Base-by-base conservation (phyloP, 2,797 vertebrate genomes). In the Vireo griseus region DNA sequence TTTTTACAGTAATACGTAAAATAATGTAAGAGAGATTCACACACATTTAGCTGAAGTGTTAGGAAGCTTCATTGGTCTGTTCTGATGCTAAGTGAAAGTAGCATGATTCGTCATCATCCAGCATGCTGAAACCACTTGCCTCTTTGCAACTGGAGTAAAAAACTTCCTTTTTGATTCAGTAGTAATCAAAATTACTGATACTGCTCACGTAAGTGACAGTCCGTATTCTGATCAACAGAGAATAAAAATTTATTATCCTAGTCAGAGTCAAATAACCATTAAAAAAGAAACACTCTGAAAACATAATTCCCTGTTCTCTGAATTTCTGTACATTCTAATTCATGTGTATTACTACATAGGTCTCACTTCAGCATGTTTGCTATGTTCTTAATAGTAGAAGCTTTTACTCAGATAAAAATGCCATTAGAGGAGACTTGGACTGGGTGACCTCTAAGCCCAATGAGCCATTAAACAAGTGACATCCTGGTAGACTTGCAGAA, bases 391-490 rank as follows among this genome's bases (percentile, higher is more conserved):
- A 52, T 87, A 83, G 69, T 52, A 48, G n/a, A 72, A 76, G 71
- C 83, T 90, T 95, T 91, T 73, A 63, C 61, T 95, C 4, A 0
- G 48, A 85, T 66, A 90, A 90, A 96, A 90, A 74, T 5, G 2
- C 48, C 86, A 55, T 48, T 19, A 58, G 54, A 78, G 77, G 76
- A 95, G 84, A 52, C 47, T 74, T 79, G 88, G 90, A 40, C 55
- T 50, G 69, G 65, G 77, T 96, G 92, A 96, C 92, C 88, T 95
- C 72, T 82, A 94, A 96, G 86, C 73, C 76, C 91, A 94, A 82
- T 25, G 76, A 96, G 89, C 90, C 91, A 82, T 95, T 94, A 88
- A 96, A 82, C 77, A 92, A 91, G 83, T 94, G 86, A 91, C 76
- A 86, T 93, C 71, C 57, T 91, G 81, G 80, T 86, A 94, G 91